Evolutionary conservation across 1,140 invertebrate genomes (phyloP), one percentile per base, ranked within the genome.

Genomic region (Drosophila nannoptera): DNA sequence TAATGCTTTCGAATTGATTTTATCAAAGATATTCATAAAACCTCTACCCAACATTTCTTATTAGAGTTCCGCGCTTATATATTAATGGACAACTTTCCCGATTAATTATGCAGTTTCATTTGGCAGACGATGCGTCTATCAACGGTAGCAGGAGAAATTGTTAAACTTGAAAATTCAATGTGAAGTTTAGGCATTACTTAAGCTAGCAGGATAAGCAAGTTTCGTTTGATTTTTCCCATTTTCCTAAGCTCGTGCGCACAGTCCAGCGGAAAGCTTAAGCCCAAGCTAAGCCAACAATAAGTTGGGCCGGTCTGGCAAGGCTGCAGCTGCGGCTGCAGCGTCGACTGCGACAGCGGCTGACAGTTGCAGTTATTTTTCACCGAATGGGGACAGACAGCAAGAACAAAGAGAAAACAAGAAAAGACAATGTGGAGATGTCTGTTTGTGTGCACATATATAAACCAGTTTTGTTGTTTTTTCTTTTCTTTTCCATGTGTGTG

Each of bases 361-460:
- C 81, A 86, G 76, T 81, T 87, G 81, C 81, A 84, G 81, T 84
- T 84, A 84, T 81, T 84, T 84, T 84, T 75, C 77, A 71, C 77
- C 77, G 54, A 84, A 86, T 86, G 82, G 77, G 81, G 64, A 77
- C 80, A 84, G 78, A 78, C 72, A 65, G 54, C 68, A 77, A 84
- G 81, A 86, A 84, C 81, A 84, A 84, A 86, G 81, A 84, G 81
- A 84, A 84, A 84, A 86, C 77, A 77, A 80, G 81, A 71, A 84
- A 84, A 84, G 69, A 75, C 73, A 81, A 81, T 66, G 63, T 60
- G 35, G 35, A 46, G 46, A 70, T 49, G 50, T 63, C 43, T 64
- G 53, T 49, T 53, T 43, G 35, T 62, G 55, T 60, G 58, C 31
- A 36, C 46, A 67, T 36, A 58, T 72, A 69, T 84, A 84, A 84